Evolutionary conservation across 2,797 vertebrate genomes (phyloP), one percentile per base, ranked within the genome.

Genomic region (Mareca penelope): DNA sequence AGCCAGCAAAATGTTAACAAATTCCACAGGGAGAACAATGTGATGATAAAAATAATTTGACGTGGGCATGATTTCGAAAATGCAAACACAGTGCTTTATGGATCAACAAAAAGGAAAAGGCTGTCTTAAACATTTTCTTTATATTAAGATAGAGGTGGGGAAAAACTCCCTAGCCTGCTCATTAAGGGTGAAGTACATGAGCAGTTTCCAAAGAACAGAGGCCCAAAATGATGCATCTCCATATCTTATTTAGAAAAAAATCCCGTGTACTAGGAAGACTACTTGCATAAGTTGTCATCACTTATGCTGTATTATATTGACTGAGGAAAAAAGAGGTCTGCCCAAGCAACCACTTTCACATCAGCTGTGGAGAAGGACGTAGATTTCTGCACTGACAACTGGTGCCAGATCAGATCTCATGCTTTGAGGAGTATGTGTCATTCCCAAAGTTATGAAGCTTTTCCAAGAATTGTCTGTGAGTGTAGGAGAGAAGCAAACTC

Each of bases 1-100:
- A 93, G 72, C 52, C 40, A 90, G 67, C 57, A 92, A 93, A 91
- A 81, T 40, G 53, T 92, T 97, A 96, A 86, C 52, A 71, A 84
- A 92, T 96, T 92, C 91, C 68, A 67, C 3, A 2, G 72, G 88
- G 84, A 85, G 61, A 95, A 75, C 56, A 91, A 91, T 78, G 70
- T 73, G 83, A 84, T 64, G 59, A 81, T 80, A 85, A 81, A 90
- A 92, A 65, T 93, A 91, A 94, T 76, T 84, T 92, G 70, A 94
- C 18, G 7, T 44, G n/a, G 46, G 59, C 61, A 87, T 12, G 4
- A 71, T 64, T 94, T 94, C 5, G 21, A 40, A 55, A 67, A 28
- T 86, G 56, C 72, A 85, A 86, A 84, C 72, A 64, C 3, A 18
- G 13, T 80, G 61, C 53, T 75, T 86, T 87, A 80, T 33, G 84